Conservation (phyloP, 2,113 vertebrate genomes). For the Leptobrachium leishanense region DNA sequence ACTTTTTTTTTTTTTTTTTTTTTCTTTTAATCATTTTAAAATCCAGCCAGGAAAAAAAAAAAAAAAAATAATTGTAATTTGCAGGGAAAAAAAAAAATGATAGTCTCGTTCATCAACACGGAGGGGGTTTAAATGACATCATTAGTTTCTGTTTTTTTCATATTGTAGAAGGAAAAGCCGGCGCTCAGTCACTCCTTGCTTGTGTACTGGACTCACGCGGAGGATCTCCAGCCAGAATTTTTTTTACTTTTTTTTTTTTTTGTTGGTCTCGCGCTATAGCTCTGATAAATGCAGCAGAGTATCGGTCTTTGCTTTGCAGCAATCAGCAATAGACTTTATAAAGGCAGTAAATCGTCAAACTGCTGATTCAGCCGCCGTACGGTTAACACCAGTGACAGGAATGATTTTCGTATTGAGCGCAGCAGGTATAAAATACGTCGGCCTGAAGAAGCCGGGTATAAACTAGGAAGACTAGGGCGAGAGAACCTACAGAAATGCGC, state of each 20-base stretch:
- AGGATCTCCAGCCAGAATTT: not conserved
- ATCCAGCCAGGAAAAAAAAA: slow-evolving; percentile 11
- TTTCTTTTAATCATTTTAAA: slow-evolving; percentile 22
- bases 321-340: not conserved
- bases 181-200: slow-evolving; percentile 9
- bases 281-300: too few relatives aligned
- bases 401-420: too few relatives aligned
- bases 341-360: not conserved
- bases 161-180: not conserved
- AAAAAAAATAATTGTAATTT: slow-evolving; percentile 5
- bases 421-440: too few relatives aligned
- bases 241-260: not conserved
- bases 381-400: too few relatives aligned
- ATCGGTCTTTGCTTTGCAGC: not conserved
- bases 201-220: not conserved
- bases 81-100: not conserved
- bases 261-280: not conserved
- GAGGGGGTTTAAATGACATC: slow-evolving; percentile 1
- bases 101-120: not conserved
- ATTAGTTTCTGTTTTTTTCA: not conserved
- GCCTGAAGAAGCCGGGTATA: too few relatives aligned
- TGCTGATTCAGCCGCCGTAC: too few relatives aligned
- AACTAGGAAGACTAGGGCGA: too few relatives aligned
- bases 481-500: too few relatives aligned
- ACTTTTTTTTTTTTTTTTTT: slow-evolving; percentile 1